Percentiles rank a stretch among this genome's conserved stretches.
phyloP scores from a whole-genome alignment of 2,797 vertebrate species.

The Megalops cyprinoides region DNA sequence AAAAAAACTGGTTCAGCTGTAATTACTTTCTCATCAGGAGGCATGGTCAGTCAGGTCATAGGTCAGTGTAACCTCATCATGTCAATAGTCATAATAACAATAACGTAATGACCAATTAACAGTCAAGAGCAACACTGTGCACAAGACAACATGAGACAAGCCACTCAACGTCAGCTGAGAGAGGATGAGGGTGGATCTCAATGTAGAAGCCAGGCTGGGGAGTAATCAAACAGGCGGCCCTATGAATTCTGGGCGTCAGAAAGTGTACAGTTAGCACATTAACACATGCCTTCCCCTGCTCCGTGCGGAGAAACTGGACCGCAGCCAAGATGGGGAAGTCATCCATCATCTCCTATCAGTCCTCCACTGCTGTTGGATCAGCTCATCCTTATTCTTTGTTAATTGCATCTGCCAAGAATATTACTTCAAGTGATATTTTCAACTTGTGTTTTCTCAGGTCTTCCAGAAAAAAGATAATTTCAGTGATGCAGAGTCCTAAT shows the following conservation, averaged over 20 bases:
- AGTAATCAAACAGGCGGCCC: too few species aligned
- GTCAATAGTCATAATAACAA: background rate
- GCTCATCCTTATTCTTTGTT: background rate
- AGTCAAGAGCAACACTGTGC: background rate
- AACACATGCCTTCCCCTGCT: background rate
- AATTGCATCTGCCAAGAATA: background rate
- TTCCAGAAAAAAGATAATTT: background rate
- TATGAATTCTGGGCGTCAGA: background rate
- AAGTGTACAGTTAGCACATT: background rate
- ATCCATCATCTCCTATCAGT: constrained; percentile 1
- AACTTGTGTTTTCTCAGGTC: background rate
- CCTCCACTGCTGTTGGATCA: background rate
- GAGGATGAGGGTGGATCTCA: constrained; percentile 1
- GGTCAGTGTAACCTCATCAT: background rate
- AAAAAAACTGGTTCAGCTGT: background rate
- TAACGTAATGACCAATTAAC: background rate
- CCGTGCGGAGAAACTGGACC: background rate
- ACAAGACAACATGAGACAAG: background rate
- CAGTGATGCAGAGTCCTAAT: background rate
- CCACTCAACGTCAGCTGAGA: background rate
- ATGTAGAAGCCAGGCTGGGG: background rate
- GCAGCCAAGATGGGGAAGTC: background rate
- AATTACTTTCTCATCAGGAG: background rate
- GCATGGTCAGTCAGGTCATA: background rate
- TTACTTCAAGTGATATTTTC: background rate